Conservation (phyloP, 92 coral and sea anemone genomes). For the Metridium senile region DNA sequence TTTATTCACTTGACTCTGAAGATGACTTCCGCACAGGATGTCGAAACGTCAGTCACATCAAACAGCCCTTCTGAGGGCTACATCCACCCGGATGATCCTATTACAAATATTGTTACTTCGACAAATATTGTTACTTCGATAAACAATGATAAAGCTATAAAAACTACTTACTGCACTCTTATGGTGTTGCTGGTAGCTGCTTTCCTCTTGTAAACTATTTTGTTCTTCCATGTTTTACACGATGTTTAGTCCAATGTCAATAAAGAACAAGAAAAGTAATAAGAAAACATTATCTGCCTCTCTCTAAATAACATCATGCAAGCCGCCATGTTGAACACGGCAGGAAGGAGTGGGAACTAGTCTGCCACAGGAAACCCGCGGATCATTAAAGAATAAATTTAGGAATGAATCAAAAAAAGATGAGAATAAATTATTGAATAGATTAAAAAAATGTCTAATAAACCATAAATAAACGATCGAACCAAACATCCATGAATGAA, state of each 20-base stretch:
- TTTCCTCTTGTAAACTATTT: neutral
- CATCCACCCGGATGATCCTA: too few species aligned
- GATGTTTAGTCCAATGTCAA: neutral
- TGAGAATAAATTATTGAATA: too few species aligned
- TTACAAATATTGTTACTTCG: too few species aligned
- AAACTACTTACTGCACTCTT: neutral
- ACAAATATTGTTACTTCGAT: too few species aligned
- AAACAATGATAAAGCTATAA: neutral
- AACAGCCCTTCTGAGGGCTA: too few species aligned
- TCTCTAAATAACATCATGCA: neutral
- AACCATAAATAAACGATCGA: neutral
- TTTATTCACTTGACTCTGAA: too few species aligned
- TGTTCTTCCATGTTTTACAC: neutral
- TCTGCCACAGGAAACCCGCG: neutral
- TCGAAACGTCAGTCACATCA: too few species aligned
- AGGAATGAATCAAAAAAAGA: neutral
- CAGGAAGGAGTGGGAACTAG: neutral
- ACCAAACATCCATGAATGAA: neutral
- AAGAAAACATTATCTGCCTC: neutral
- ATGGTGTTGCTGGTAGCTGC: neutral
- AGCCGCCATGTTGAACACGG: slow-evolving; percentile 7
- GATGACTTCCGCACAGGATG: too few species aligned
- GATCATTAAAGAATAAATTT: neutral
- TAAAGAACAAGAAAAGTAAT: neutral
- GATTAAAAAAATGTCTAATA: too few species aligned